Conservation (phyloP, 2,888 invertebrate genomes). For the Spilosoma lubricipeda region DNA sequence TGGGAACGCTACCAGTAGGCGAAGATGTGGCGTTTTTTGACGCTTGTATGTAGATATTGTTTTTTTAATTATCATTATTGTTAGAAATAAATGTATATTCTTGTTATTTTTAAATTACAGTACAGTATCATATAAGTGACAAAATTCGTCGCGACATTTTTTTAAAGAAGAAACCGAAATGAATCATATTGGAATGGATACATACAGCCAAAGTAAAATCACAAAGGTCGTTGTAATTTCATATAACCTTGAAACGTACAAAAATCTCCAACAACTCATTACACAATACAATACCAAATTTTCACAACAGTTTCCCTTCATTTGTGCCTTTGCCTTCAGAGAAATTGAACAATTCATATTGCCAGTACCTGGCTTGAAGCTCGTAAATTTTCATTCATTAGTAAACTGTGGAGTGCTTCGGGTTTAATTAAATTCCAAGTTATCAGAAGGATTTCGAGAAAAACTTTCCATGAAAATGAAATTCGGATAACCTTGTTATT, state of each 20-base stretch:
- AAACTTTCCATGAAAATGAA: conserved; percentile 26
- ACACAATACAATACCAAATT: background rate
- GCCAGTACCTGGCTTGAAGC: conserved; percentile 24
- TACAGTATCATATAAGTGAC: too few species aligned
- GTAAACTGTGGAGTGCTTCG: conserved; percentile 22
- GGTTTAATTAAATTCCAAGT: conserved; percentile 40
- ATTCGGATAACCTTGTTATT: conserved; percentile 20
- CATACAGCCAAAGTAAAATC: background rate
- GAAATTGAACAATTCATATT: conserved; percentile 29
- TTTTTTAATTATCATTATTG: too few species aligned
- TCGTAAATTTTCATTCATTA: conserved; percentile 48
- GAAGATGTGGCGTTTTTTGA: too few species aligned
- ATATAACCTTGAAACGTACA: background rate
- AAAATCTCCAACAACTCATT: conserved; percentile 4
- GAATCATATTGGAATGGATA: too few species aligned
- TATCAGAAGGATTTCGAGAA: conserved; percentile 19
- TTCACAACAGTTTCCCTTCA: background rate
- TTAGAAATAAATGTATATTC: too few species aligned
- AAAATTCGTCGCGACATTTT: too few species aligned
- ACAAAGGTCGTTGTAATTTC: background rate
- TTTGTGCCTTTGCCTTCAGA: background rate
- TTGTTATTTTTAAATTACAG: too few species aligned
- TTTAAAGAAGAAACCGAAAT: too few species aligned
- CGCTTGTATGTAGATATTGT: too few species aligned
- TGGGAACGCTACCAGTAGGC: too few species aligned